phyloP scores from a whole-genome alignment of 1,140 invertebrate genomes.

The Eufriesea mexicana region DNA sequence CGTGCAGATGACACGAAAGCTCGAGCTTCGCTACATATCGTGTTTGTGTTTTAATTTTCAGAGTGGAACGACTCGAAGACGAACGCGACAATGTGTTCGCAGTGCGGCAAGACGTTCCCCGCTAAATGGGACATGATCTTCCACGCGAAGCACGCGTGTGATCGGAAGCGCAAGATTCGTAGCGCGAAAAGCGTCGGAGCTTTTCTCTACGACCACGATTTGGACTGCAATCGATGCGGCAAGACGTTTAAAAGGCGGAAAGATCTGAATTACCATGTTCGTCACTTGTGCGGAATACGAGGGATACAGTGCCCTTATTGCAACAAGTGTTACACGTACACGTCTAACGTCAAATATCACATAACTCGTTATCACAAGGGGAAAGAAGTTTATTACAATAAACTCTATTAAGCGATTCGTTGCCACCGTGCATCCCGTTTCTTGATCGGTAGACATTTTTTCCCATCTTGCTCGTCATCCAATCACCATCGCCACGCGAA shows the following conservation, averaged over 20 bases:
- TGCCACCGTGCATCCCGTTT: too few species aligned
- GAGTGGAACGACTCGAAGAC: constrained; percentile 16
- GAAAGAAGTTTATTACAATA: constrained; percentile 43
- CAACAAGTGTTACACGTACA: constrained; percentile 50
- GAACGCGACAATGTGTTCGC: constrained; percentile 5
- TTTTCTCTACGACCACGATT: not conserved
- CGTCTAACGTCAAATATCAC: constrained; percentile 57
- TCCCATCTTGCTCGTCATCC: too few species aligned
- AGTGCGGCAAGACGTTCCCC: constrained; percentile 23
- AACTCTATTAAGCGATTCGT: constrained; percentile 13
- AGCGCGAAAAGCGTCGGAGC: not conserved
- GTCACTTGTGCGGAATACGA: constrained; percentile 56
- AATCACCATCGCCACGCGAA: too few species aligned
- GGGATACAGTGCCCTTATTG: constrained; percentile 57
- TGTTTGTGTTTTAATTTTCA: constrained; percentile 39
- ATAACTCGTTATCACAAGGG: constrained; percentile 56
- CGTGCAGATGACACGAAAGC: not conserved
- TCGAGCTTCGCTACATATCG: constrained; percentile 23
- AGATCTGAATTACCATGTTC: constrained; percentile 66
- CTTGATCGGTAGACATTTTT: too few species aligned
- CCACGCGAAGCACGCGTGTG: constrained; percentile 29
- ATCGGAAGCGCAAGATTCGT: constrained; percentile 5
- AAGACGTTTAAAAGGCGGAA: constrained; percentile 71
- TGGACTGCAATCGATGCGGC: constrained; percentile 66
- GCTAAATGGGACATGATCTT: constrained; percentile 11